A percentile compares a stretch with the other conserved stretches of the same genome.
Evolutionary conservation across 2,113 vertebrate species (phyloP).

Genomic region (Bos indicus): DNA sequence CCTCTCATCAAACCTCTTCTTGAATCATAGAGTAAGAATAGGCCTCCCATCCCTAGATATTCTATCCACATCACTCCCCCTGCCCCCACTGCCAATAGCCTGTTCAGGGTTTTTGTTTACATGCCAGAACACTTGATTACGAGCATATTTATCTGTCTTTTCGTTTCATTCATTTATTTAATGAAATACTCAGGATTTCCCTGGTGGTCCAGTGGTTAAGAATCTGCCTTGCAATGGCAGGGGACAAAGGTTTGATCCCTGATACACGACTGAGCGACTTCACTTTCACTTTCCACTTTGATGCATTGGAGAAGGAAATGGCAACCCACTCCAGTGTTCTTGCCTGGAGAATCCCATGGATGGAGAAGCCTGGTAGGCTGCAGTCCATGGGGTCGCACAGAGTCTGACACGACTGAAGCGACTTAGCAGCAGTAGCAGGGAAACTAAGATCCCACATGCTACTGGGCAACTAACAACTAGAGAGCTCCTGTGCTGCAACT

Average conservation of each 20-base stretch:
- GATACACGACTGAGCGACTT: too few species aligned
- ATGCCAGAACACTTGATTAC: neutral
- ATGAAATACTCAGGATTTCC: neutral
- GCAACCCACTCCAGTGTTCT: too few species aligned
- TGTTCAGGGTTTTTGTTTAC: neutral
- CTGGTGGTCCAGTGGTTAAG: neutral
- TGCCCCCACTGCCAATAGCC: neutral
- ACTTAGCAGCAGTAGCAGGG: neutral
- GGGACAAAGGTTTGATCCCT: neutral
- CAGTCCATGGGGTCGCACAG: too few species aligned
- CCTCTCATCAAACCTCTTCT: neutral
- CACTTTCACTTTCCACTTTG: too few species aligned
- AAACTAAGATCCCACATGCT: neutral
- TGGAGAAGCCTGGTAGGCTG: too few species aligned
- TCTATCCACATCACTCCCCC: neutral
- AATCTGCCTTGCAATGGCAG: neutral
- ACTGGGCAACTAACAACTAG: neutral
- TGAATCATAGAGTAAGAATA: neutral
- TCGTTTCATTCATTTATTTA: neutral
- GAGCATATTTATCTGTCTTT: neutral
- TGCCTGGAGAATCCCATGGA: too few species aligned
- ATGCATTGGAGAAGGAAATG: too few species aligned
- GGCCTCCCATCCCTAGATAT: neutral
- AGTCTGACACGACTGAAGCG: too few species aligned
- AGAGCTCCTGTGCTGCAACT: neutral